Evolutionary conservation across 2,888 invertebrate species (phyloP).

Genomic region (Athetis lepigone): DNA sequence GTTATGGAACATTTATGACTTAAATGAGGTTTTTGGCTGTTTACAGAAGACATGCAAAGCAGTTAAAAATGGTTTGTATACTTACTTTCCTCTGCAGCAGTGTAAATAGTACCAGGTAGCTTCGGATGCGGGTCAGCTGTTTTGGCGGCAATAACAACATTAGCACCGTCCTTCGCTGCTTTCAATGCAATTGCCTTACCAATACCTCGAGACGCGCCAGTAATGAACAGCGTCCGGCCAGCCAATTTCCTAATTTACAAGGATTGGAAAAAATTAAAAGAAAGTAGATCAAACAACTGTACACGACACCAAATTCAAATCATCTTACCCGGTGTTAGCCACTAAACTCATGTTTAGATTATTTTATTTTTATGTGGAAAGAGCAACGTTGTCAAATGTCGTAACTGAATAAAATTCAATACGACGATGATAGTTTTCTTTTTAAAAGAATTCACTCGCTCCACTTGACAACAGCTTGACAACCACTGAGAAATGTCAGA

Average conservation of each 20-base stretch:
- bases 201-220: slow-evolving; percentile 99
- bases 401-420: slow-evolving; percentile 28
- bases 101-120: slow-evolving; percentile 97
- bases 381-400: slow-evolving; percentile 23
- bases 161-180: slow-evolving; percentile 97
- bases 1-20: slow-evolving; percentile 39
- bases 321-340: slow-evolving; percentile 86
- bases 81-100: slow-evolving; percentile 96
- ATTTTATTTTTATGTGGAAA: slow-evolving; percentile 25
- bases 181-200: slow-evolving; percentile 98
- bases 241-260: slow-evolving; percentile 90
- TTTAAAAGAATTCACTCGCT: slow-evolving; percentile 25
- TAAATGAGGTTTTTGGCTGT: slow-evolving; percentile 13
- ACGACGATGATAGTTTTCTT: slow-evolving; percentile 29
- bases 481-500: too few relatives aligned
- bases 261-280: slow-evolving; percentile 55
- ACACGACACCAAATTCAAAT: slow-evolving; percentile 30
- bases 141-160: slow-evolving; percentile 97
- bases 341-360: slow-evolving; percentile 85
- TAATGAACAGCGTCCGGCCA: slow-evolving; percentile 97
- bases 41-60: neutral
- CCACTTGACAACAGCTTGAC: slow-evolving; percentile 36
- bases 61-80: slow-evolving; percentile 40
- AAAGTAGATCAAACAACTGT: slow-evolving; percentile 50
- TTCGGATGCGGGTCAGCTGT: slow-evolving; percentile 97